Percentiles rank a stretch among this genome's conserved stretches.
Evolutionary conservation across 2,797 vertebrate genomes (phyloP).

Genomic region (Myotis planiceps): DNA sequence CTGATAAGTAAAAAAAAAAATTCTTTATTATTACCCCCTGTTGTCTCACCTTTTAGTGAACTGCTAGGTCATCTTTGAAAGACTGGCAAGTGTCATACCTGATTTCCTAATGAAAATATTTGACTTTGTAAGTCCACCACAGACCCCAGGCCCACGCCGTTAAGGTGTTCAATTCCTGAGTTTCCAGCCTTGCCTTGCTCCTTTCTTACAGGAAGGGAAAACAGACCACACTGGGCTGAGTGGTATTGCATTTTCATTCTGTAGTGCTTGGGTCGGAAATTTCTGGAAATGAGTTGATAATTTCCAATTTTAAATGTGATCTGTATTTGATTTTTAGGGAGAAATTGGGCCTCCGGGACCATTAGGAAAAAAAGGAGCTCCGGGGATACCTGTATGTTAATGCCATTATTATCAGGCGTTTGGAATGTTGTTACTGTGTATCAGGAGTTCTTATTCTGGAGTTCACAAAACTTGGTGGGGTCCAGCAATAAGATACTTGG

Average conservation of each 20-base stretch:
- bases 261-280: background rate
- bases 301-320: conserved; percentile 31
- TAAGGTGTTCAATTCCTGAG: background rate
- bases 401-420: background rate
- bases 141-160: background rate
- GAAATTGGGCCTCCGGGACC: conserved; percentile 91
- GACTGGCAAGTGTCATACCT: background rate
- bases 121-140: background rate
- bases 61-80: background rate
- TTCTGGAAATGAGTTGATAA: background rate
- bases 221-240: background rate
- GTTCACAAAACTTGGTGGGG: background rate
- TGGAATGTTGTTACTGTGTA: background rate
- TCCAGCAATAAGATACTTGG: background rate
- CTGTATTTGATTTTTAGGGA: conserved; percentile 89
- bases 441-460: background rate
- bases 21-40: background rate
- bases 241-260: background rate
- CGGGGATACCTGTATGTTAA: conserved; percentile 91
- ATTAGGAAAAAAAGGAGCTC: conserved; percentile 90
- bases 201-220: background rate
- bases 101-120: background rate
- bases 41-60: background rate
- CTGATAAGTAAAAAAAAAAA: background rate
- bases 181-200: background rate